Conservation (phyloP, 2,797 vertebrate species). For the Ciconia nigra region DNA sequence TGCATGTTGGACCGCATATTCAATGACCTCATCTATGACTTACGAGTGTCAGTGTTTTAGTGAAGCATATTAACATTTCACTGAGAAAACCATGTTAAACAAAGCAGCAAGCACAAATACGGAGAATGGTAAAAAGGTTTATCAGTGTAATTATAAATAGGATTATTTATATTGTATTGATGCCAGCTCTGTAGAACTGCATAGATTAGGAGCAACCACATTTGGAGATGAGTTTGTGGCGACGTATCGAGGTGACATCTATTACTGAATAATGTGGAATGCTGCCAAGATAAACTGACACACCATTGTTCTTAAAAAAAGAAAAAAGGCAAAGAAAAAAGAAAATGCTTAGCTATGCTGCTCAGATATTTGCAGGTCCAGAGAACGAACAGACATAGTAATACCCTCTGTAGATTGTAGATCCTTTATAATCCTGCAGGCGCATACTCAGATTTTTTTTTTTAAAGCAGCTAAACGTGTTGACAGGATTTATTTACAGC, state of each 20-base stretch:
- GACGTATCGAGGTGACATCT: conserved; percentile 1
- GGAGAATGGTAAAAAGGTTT: background rate
- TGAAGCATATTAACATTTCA: conserved; percentile 13
- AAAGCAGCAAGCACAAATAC: background rate
- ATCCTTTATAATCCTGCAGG: conserved; percentile 44
- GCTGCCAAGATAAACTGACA: conserved; percentile 17
- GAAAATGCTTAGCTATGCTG: background rate
- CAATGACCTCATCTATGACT: background rate
- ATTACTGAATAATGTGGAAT: background rate
- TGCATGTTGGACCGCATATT: background rate
- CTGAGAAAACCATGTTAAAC: conserved; percentile 5
- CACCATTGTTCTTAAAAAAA: background rate
- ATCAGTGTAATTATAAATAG: conserved; percentile 13
- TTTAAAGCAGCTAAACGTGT: background rate
- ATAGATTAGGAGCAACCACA: conserved; percentile 20
- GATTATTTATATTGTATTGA: background rate
- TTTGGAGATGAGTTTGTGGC: background rate
- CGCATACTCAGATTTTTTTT: conserved; percentile 2
- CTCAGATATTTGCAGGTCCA: conserved; percentile 7
- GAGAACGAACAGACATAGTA: background rate
- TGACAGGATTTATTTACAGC: conserved; percentile 10
- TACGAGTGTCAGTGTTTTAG: background rate
- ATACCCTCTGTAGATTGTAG: background rate
- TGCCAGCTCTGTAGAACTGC: background rate
- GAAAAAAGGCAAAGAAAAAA: background rate